These are phyloP conservation scores for Microcaecilia unicolor DNA, from an alignment of 2,797 vertebrate species.

Conservation along the genomic window DNA sequence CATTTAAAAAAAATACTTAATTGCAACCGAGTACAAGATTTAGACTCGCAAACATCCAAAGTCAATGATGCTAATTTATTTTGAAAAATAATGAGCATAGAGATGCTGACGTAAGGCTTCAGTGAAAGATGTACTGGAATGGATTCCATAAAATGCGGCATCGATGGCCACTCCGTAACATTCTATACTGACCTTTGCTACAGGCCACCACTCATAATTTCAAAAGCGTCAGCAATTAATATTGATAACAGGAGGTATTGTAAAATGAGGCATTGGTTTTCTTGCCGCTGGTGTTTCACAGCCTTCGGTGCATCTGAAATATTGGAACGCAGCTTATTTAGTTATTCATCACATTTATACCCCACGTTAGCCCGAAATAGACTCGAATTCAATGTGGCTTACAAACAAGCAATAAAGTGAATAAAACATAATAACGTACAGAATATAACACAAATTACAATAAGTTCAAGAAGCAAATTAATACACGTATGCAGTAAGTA, in stretches of 20 bases:
- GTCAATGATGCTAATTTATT: slow-evolving; percentile 52
- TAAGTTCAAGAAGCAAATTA: too few relatives aligned
- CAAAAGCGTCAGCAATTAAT: slow-evolving; percentile 52
- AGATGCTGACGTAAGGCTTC: slow-evolving; percentile 42
- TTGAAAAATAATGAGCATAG: slow-evolving; percentile 51
- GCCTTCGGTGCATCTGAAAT: too few relatives aligned
- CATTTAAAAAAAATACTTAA: neutral
- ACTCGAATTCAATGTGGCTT: too few relatives aligned
- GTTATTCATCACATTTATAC: too few relatives aligned
- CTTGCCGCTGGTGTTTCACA: slow-evolving; percentile 18
- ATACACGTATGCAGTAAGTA: too few relatives aligned
- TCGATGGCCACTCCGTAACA: slow-evolving; percentile 41
- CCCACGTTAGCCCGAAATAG: too few relatives aligned
- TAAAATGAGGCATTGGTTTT: slow-evolving; percentile 26
- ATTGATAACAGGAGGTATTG: slow-evolving; percentile 40
- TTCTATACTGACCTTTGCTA: slow-evolving; percentile 38
- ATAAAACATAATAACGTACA: too few relatives aligned
- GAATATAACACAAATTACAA: too few relatives aligned
- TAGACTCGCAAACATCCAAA: slow-evolving; percentile 27
- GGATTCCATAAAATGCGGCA: slow-evolving; percentile 48
- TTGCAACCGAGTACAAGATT: neutral
- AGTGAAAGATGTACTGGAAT: slow-evolving; percentile 53
- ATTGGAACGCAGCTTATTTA: too few relatives aligned
- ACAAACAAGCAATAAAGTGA: too few relatives aligned
- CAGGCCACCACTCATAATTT: slow-evolving; percentile 44